Base-by-base conservation (phyloP, 1,140 invertebrate species). In the Apis mellifera region DNA sequence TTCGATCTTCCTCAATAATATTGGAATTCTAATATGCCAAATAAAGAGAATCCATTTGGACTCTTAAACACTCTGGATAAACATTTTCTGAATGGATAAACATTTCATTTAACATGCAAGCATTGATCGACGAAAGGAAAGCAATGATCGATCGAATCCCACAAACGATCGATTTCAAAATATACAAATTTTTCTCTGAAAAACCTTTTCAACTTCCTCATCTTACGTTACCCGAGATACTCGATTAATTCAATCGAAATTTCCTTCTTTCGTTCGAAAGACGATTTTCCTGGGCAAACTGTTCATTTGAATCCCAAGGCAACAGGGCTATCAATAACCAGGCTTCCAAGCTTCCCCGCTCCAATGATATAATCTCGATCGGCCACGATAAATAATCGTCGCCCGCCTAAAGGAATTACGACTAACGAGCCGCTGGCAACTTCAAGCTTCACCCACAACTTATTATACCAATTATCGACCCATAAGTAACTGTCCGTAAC, bases 401-500 rank as follows among this genome's bases (percentile, higher is more conserved):
- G 54, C 48, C 74, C 81, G 81, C 75, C 81, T 66, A 82, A 82
- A 82, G 74, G 75, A 82, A 78, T 82, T 82, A 82, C 75, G 55
- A 21, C 74, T 78, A 82, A 82, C 81, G 74, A 82, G 65, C 81
- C 75, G 75, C 65, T 62, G 65, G 74, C 74, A 32, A 55, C 26
- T 7, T 42, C 66, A 60, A 55, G 64, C 64, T 42, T 82, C 79
- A 68, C 79, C 79, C 79, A 21, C 79, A 82, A 82, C 79, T 82
- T 82, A 77, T 82, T 82, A 77, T 77, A 82, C 81, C 81, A 82
- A 82, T 82, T 82, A 82, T 78, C 81, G 66, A 71, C 66, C 73
- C 73, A 82, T 82, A 82, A 82, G 79, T 82, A 82, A 82, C 79
- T 64, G 71, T 75, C 71, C 79, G 64, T 50, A 81, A 81, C 78